A percentile compares a stretch with the other conserved stretches of the same genome.
Conservation (phyloP, 2,797 vertebrate genomes). For the Catamblyrhynchus diadema region DNA sequence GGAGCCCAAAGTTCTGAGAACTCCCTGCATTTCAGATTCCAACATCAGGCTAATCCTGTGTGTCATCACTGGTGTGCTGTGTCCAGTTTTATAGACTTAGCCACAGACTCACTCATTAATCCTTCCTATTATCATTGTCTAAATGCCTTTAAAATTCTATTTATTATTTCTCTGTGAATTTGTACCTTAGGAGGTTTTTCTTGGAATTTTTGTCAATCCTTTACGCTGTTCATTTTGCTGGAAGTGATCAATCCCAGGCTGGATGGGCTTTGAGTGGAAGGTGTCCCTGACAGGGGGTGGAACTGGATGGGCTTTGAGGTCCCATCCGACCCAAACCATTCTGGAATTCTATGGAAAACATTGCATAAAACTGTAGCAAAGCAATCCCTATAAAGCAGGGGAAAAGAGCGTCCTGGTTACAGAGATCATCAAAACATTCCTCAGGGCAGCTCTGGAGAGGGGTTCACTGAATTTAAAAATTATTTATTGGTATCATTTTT, state of each 20-base stretch:
- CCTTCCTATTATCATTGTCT: neutral
- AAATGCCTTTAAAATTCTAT: neutral
- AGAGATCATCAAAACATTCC: neutral
- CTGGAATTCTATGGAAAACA: neutral
- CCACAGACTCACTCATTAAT: neutral
- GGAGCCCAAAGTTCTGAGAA: no score
- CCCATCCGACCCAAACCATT: neutral
- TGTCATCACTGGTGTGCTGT: rapidly evolving
- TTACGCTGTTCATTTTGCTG: neutral
- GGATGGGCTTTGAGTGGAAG: neutral
- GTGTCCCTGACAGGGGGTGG: neutral
- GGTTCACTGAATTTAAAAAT: neutral
- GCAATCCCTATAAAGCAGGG: neutral
- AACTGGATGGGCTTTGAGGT: neutral
- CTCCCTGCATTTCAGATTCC: neutral
- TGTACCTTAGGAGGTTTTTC: neutral
- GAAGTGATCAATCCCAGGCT: neutral
- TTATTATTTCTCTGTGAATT: neutral
- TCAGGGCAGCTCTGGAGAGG: neutral
- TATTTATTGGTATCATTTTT: neutral
- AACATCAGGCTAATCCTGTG: neutral
- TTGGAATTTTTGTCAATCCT: neutral
- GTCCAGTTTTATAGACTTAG: neutral
- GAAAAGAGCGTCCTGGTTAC: neutral
- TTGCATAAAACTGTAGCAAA: neutral